Evolutionary conservation across 2,888 invertebrate species (phyloP).

Genomic region (Sphecodes monilicornis): DNA sequence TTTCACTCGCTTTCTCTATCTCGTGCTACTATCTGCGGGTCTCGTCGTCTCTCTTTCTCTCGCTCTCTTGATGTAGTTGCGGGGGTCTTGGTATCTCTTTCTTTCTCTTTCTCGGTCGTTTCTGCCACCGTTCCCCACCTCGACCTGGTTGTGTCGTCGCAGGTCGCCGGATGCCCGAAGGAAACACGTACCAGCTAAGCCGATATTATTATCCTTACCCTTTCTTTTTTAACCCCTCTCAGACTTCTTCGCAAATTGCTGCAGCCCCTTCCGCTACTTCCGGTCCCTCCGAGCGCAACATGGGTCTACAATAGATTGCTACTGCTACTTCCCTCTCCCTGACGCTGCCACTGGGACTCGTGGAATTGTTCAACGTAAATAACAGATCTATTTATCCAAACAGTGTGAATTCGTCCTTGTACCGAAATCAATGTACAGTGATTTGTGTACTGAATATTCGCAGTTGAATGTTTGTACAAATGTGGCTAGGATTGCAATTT

Average conservation of each 20-base stretch:
- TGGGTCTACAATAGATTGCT: no score
- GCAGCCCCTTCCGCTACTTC: background rate
- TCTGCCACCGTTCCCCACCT: slow-evolving; percentile 47
- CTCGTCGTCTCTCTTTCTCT: no score
- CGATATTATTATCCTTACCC: slow-evolving; percentile 36
- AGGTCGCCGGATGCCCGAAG: slow-evolving; percentile 49
- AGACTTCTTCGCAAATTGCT: background rate
- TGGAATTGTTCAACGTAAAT: background rate
- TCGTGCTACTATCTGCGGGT: no score
- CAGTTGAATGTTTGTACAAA: no score
- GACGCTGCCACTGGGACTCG: background rate
- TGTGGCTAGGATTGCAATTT: no score
- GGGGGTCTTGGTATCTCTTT: background rate
- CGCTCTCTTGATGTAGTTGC: background rate
- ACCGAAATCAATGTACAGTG: no score
- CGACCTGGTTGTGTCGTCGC: slow-evolving; percentile 60
- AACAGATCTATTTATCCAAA: no score
- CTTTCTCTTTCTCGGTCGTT: background rate
- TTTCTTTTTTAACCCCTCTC: slow-evolving; percentile 2
- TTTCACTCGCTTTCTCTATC: no score
- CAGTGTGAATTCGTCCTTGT: no score
- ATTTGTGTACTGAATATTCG: no score
- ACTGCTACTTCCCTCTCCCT: no score
- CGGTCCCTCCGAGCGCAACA: background rate
- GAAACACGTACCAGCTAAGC: slow-evolving; percentile 27